A percentile compares a stretch with the other conserved stretches of the same genome.
phyloP scores from a whole-genome alignment of 2,888 invertebrate genomes.

The Lithophane semibrunnea region DNA sequence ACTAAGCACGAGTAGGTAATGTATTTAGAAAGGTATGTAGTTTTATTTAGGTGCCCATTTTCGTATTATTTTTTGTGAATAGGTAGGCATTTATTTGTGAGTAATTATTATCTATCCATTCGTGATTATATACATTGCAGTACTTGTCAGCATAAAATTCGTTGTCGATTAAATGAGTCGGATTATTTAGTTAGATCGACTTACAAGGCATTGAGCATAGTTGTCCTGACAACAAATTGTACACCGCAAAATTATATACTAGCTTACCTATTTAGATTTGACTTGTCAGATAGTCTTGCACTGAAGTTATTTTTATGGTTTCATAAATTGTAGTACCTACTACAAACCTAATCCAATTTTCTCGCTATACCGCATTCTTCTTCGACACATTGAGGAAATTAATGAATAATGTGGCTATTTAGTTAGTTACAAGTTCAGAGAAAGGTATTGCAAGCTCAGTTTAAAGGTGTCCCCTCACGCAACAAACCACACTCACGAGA shows the following conservation, averaged over 20 bases:
- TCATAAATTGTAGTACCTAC: neutral
- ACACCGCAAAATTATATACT: neutral
- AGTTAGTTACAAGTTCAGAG: neutral
- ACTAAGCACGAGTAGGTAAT: slow-evolving; percentile 55
- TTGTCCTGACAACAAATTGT: slow-evolving; percentile 16
- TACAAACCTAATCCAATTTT: neutral
- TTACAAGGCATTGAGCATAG: slow-evolving; percentile 16
- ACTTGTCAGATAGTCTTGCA: neutral
- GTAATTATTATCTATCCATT: slow-evolving; percentile 34
- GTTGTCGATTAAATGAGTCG: neutral
- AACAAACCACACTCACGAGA: neutral
- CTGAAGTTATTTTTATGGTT: neutral
- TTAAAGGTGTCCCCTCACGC: neutral
- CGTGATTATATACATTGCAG: slow-evolving; percentile 51
- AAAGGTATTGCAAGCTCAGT: neutral
- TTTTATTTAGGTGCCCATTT: slow-evolving; percentile 46
- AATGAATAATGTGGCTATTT: neutral
- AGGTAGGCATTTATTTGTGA: slow-evolving; percentile 53
- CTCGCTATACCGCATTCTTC: neutral
- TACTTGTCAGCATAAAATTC: slow-evolving; percentile 26
- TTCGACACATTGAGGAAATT: neutral
- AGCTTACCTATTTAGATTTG: neutral
- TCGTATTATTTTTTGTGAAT: slow-evolving; percentile 42
- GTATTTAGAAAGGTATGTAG: slow-evolving; percentile 63
- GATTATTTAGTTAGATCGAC: neutral